Evolutionary conservation across 1,140 invertebrate species (phyloP).

Genomic region (Conopomorpha cramerella): DNA sequence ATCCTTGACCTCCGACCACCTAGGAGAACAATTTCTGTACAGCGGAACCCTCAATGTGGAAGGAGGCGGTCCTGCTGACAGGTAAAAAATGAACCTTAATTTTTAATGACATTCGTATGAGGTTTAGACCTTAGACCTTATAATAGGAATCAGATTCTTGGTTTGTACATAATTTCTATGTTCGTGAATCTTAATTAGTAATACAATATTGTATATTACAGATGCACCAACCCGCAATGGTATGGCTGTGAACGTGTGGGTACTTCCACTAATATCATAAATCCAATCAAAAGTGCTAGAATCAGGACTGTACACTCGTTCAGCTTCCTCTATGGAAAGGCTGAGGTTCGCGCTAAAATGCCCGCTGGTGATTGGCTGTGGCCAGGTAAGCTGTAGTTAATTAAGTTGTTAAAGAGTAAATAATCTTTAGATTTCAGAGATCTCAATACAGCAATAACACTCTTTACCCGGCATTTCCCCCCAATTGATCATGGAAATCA

Average conservation of each 20-base stretch:
- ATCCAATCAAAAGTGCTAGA: constrained; percentile 69
- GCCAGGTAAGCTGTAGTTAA: constrained; percentile 71
- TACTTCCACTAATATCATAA: constrained; percentile 48
- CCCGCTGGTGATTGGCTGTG: constrained; percentile 76
- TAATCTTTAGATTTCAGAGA: no score
- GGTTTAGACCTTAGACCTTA: no score
- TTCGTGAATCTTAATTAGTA: no score
- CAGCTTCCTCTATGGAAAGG: constrained; percentile 67
- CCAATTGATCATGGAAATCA: no score
- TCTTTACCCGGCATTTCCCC: no score
- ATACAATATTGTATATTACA: no score
- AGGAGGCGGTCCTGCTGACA: constrained; percentile 63
- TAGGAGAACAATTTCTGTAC: constrained; percentile 61
- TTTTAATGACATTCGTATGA: no score
- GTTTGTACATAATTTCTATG: no score
- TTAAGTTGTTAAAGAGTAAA: no score
- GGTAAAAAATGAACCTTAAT: no score
- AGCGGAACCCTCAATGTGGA: constrained; percentile 63
- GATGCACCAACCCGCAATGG: constrained; percentile 63
- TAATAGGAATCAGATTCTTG: no score
- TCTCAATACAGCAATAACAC: no score
- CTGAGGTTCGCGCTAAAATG: constrained; percentile 72
- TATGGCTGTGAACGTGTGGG: constrained; percentile 56
- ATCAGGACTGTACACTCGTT: constrained; percentile 67
- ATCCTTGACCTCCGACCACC: constrained; percentile 64